Percentiles rank a stretch among this genome's conserved stretches.
These are phyloP conservation scores for Ennomos fuscantarius DNA, from an alignment of 2,888 invertebrate species.

Conservation along the genomic window DNA sequence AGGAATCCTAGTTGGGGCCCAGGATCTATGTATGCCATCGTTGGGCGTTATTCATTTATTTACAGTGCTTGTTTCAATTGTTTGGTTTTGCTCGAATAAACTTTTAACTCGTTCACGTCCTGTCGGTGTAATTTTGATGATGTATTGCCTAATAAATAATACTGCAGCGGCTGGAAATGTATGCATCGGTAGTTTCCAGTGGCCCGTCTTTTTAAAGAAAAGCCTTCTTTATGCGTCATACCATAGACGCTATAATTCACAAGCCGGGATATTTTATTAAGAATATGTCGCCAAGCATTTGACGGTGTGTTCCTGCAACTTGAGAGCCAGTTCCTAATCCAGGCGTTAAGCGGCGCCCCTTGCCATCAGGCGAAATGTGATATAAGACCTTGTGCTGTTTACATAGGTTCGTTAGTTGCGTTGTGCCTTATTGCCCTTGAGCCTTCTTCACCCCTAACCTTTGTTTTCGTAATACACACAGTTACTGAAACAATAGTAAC, in stretches of 20 bases:
- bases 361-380: no score
- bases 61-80: no score
- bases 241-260: constrained; percentile 1
- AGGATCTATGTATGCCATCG: no score
- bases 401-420: no score
- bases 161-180: constrained; percentile 11
- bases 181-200: constrained; percentile 20
- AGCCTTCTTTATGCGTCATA: background rate
- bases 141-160: constrained; percentile 19
- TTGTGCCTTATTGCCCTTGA: no score
- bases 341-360: no score
- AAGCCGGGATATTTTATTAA: background rate
- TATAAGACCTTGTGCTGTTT: no score
- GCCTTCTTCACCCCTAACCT: constrained; percentile 3
- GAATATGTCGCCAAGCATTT: no score
- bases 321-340: no score
- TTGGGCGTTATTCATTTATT: no score
- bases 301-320: no score
- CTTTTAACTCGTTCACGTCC: constrained; percentile 2
- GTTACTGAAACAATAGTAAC: background rate
- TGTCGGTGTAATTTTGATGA: constrained; percentile 12
- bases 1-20: no score
- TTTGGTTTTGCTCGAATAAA: background rate
- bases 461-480: constrained; percentile 1
- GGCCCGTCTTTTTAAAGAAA: constrained; percentile 18